Base-by-base conservation (phyloP, 1,140 invertebrate genomes). In the Trissolcus basalis region DNA sequence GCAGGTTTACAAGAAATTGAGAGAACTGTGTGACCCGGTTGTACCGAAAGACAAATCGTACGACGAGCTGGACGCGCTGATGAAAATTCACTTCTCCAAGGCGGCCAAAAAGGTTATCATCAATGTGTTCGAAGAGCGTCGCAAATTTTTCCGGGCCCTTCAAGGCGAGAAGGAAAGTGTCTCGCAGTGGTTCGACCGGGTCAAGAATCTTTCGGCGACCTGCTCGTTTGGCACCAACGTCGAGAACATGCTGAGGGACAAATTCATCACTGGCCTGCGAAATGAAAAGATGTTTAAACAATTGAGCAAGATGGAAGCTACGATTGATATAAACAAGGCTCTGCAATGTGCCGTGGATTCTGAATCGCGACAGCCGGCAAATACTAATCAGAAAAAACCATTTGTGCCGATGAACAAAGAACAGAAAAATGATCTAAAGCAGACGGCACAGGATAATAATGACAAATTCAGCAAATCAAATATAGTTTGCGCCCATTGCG, bases 41-140 rank as follows among this genome's bases (percentile, higher is more conserved):
- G 0, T 67, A 11, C 64, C 64, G 10, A 70, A 63, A 12, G 51
- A 70, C 6, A 63, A 71, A 50, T 35, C 58, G 1, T 61, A 44
- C 32, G 44, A 49, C 0, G n/a, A 61, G 6, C n/a, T 71, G 8
- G n/a, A 35, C 6, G 2, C 10, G 19, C 32, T 63, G 8, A 3
- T 71, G n/a, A 71, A 49, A 14, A 15, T 56, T 14, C 44, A 61
- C 6, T 63, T 63, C 36, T 33, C 58, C 0, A 55, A 55, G 36
- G 55, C 6, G 0, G 10, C 4, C 9, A 0, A n/a, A 5, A 67
- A 56, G 43, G 7, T 9, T 6, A 11, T 11, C 0, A 1, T 39
- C 0, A 61, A 48, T 13, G 36, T 56, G 1, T 70, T 55, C 11
- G 43, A 61, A 5, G 56, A 61, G 33, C 36, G 67, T 14, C 35